These are phyloP conservation scores for Toxonevra muliebris DNA, from an alignment of 2,888 invertebrate genomes.

Conservation along the genomic window DNA sequence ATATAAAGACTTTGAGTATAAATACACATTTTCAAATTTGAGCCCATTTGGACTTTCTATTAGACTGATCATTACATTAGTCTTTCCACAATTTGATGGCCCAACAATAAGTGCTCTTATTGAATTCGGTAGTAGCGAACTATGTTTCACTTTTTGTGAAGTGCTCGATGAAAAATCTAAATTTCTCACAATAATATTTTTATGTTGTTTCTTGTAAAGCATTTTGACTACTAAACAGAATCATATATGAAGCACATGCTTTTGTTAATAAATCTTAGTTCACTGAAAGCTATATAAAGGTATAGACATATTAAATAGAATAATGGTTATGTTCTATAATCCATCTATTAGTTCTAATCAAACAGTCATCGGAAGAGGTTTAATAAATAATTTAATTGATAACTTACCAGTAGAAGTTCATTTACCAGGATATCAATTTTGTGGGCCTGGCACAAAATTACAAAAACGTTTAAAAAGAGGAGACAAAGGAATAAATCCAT, in stretches of 20 bases:
- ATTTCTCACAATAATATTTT: constrained; percentile 12
- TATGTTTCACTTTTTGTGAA: constrained; percentile 39
- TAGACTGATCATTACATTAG: constrained; percentile 53
- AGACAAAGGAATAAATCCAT: constrained; percentile 46
- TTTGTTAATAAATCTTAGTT: constrained; percentile 10
- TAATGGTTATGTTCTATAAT: too few relatives aligned
- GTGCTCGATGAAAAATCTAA: neutral
- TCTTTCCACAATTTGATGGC: constrained; percentile 59
- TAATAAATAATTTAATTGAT: constrained; percentile 21
- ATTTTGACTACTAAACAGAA: constrained; percentile 22
- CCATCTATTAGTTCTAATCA: too few relatives aligned
- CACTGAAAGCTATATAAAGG: neutral
- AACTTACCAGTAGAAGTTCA: constrained; percentile 17
- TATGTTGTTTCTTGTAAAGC: constrained; percentile 29
- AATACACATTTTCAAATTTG: constrained; percentile 57
- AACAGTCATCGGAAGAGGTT: too few relatives aligned
- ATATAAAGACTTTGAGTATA: constrained; percentile 52
- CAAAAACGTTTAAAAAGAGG: constrained; percentile 40
- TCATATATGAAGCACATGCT: constrained; percentile 2
- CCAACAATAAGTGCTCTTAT: constrained; percentile 50
- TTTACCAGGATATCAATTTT: constrained; percentile 27
- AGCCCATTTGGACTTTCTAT: constrained; percentile 53
- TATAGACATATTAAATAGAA: constrained; percentile 13
- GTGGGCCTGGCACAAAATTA: constrained; percentile 46
- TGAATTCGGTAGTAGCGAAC: constrained; percentile 47